These are phyloP conservation scores for Podiceps cristatus DNA, from an alignment of 2,113 vertebrate species.

Conservation along the genomic window DNA sequence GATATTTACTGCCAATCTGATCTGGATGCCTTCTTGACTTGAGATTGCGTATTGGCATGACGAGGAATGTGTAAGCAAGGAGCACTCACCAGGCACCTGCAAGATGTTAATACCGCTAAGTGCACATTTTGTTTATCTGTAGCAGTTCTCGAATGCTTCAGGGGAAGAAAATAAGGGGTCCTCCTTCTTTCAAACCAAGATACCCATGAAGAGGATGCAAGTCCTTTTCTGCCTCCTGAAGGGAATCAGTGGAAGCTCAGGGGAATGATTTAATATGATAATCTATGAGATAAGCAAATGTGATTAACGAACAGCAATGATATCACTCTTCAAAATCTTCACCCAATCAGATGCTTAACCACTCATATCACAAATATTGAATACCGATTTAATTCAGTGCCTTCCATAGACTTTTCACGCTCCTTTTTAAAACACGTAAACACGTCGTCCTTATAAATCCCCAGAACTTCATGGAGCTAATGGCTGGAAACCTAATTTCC, in stretches of 20 bases:
- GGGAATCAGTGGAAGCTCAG: background rate
- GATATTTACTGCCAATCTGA: background rate
- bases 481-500: background rate
- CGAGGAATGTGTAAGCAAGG: background rate
- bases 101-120: background rate
- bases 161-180: background rate
- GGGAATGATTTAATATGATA: background rate
- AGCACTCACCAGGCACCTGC: background rate
- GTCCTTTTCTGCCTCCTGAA: background rate
- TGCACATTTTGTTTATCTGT: background rate
- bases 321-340: background rate
- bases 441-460: background rate
- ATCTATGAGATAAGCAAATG: background rate
- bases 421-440: background rate
- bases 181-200: background rate
- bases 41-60: background rate
- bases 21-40: background rate
- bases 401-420: background rate
- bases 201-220: background rate
- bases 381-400: background rate
- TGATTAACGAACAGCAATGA: background rate
- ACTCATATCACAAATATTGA: background rate
- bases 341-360: background rate
- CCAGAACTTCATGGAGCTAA: background rate
- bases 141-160: background rate